Evolutionary conservation across 1,140 invertebrate genomes (phyloP).

Genomic region (Aphelinus atriplicis): DNA sequence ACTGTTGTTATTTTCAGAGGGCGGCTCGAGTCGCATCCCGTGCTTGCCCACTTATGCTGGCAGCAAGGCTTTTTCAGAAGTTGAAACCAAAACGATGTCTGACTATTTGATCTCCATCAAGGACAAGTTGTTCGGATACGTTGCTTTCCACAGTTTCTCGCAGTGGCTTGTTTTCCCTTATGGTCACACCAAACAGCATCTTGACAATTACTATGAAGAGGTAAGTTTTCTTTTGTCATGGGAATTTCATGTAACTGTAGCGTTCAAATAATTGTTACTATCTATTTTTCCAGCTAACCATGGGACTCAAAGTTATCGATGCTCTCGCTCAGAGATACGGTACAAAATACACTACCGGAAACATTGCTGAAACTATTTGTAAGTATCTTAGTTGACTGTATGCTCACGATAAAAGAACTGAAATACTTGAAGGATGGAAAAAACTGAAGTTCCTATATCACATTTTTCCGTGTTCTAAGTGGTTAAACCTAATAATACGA

Average conservation of each 20-base stretch:
- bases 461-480: too few species aligned
- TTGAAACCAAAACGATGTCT: constrained; percentile 73
- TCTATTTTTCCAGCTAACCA: constrained; percentile 44
- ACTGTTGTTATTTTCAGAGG: constrained; percentile 53
- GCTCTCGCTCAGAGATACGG: constrained; percentile 71
- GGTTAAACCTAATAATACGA: too few species aligned
- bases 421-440: constrained; percentile 57
- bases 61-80: constrained; percentile 75
- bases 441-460: too few species aligned
- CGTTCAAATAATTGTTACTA: neutral
- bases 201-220: constrained; percentile 72
- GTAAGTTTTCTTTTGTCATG: constrained; percentile 56
- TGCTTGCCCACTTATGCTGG: constrained; percentile 79
- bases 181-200: constrained; percentile 66
- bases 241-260: neutral
- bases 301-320: constrained; percentile 69
- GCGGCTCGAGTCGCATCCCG: constrained; percentile 73
- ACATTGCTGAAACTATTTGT: constrained; percentile 69
- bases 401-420: constrained; percentile 70
- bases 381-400: constrained; percentile 59
- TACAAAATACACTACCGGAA: constrained; percentile 70
- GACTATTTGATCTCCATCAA: constrained; percentile 64
- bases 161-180: constrained; percentile 77
- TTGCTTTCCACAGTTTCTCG: constrained; percentile 80
- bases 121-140: constrained; percentile 71